These are phyloP conservation scores for Phortica magna DNA, from an alignment of 2,888 invertebrate genomes.

Conservation along the genomic window DNA sequence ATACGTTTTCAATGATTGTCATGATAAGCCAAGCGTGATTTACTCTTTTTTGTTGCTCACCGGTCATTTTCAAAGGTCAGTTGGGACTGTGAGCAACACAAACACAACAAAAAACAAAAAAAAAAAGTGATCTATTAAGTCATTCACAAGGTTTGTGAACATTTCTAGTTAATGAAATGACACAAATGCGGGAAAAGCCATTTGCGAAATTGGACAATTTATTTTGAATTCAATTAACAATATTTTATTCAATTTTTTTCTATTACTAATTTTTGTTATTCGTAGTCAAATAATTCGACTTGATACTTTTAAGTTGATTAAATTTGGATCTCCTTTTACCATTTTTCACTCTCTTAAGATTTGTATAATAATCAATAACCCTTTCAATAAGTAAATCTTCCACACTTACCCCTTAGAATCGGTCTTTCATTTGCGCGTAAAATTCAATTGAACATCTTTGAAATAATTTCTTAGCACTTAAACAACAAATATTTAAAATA, in stretches of 20 bases:
- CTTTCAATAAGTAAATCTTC: background rate
- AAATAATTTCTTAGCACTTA: background rate
- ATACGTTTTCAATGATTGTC: background rate
- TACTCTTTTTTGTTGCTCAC: conserved; percentile 8
- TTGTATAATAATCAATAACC: background rate
- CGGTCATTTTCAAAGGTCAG: conserved; percentile 6
- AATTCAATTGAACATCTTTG: background rate
- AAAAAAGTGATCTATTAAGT: background rate
- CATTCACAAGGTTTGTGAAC: background rate
- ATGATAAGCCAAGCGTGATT: conserved; percentile 7
- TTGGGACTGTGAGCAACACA: background rate
- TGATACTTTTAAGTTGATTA: too few species aligned
- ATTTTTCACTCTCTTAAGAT: too few species aligned
- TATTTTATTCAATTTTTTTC: background rate
- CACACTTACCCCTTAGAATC: background rate
- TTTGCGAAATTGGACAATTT: background rate
- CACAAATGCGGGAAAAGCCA: background rate
- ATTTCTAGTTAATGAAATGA: background rate
- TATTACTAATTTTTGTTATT: background rate
- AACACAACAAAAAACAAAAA: background rate
- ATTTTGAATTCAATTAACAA: background rate
- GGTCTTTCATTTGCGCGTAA: background rate
- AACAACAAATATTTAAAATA: too few species aligned
- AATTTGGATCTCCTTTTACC: too few species aligned
- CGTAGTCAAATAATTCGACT: background rate